A percentile compares a stretch with the other conserved stretches of the same genome.
Evolutionary conservation across 2,113 vertebrate genomes (phyloP).

Genomic region (Caranx ignobilis): DNA sequence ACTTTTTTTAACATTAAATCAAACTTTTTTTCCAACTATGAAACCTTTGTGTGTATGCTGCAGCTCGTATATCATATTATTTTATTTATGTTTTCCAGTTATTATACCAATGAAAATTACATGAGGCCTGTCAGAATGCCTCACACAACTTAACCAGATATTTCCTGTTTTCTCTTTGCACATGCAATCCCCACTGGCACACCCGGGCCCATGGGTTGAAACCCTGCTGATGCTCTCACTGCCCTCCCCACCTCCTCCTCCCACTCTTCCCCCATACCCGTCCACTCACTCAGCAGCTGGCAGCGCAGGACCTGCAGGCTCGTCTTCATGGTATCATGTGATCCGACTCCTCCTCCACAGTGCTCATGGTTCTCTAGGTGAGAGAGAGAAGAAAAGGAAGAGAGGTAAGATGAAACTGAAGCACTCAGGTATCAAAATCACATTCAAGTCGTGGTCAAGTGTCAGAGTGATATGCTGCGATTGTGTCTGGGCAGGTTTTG

Average conservation of each 20-base stretch:
- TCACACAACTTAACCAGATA: neutral
- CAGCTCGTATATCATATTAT: neutral
- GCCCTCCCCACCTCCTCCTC: neutral
- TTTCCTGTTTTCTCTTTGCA: neutral
- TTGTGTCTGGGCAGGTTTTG: constrained; percentile 8
- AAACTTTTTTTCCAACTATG: too few species aligned
- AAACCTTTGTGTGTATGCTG: too few species aligned
- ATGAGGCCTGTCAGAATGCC: neutral
- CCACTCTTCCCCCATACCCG: neutral
- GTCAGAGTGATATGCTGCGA: constrained; percentile 16
- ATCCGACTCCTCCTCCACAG: constrained; percentile 94
- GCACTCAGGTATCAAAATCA: constrained; percentile 36
- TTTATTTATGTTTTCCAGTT: neutral
- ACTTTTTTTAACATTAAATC: too few species aligned
- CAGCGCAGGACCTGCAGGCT: constrained; percentile 97
- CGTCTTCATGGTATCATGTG: constrained; percentile 99
- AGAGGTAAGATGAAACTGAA: constrained; percentile 26
- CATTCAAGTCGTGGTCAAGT: constrained; percentile 15
- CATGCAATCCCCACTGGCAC: neutral
- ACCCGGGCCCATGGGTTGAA: neutral
- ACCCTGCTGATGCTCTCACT: neutral
- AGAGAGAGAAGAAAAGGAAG: neutral
- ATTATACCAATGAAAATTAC: neutral
- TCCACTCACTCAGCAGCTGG: constrained; percentile 97
- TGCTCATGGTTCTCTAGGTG: constrained; percentile 94